These are phyloP conservation scores for Ciconia nigra DNA, from an alignment of 2,797 vertebrate genomes.

Conservation along the genomic window DNA sequence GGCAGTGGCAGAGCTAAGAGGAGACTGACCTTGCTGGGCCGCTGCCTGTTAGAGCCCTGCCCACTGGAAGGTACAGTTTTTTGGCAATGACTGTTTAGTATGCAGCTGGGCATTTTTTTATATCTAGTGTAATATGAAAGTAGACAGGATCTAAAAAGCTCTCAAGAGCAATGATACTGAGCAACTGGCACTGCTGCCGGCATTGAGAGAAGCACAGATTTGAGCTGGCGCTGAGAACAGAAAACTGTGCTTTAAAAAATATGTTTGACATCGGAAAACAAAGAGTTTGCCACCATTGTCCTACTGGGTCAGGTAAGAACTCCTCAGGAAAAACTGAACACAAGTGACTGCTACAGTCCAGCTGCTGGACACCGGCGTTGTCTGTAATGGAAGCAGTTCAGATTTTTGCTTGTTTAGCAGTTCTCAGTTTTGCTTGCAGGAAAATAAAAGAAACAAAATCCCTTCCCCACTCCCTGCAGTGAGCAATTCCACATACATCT, in stretches of 20 bases:
- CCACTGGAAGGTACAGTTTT: neutral
- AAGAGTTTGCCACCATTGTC: neutral
- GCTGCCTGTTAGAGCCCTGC: neutral
- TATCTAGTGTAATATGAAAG: neutral
- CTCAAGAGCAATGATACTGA: neutral
- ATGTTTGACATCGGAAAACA: neutral
- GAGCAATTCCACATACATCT: neutral
- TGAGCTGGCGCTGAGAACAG: neutral
- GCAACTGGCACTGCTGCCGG: neutral
- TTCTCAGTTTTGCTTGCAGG: neutral
- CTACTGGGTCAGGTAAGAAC: neutral
- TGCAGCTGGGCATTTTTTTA: conserved; percentile 1
- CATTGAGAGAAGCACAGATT: neutral
- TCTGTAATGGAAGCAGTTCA: neutral
- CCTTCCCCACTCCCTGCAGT: neutral
- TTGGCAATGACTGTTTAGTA: neutral
- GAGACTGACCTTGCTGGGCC: neutral
- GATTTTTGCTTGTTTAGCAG: neutral
- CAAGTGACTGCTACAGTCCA: neutral
- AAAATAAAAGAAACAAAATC: neutral
- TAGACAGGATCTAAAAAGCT: neutral
- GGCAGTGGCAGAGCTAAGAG: neutral
- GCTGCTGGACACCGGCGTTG: neutral
- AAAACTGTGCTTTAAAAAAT: neutral
- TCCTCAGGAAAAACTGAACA: neutral